Evolutionary conservation across 2,113 vertebrate genomes (phyloP).

Genomic region (Loxodonta africana): DNA sequence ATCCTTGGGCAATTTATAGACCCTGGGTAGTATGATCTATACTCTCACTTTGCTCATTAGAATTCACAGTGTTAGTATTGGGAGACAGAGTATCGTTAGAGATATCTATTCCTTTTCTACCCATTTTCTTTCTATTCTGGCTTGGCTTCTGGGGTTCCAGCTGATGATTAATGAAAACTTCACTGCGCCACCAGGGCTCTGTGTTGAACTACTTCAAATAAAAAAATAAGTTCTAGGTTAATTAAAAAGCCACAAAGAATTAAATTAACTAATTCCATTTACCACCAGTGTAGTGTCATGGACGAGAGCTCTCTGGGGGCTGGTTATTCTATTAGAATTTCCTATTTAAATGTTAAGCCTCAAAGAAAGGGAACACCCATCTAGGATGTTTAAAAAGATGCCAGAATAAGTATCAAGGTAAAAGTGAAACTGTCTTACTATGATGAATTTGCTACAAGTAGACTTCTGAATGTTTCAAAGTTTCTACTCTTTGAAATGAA

Average conservation of each 20-base stretch:
- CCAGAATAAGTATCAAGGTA: not conserved
- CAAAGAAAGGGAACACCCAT: not conserved
- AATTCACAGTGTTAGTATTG: not conserved
- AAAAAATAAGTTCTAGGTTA: conserved; percentile 63
- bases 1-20: not conserved
- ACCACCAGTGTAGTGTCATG: conserved; percentile 4
- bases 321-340: not conserved
- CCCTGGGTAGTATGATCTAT: not conserved
- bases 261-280: conserved; percentile 64
- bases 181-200: not conserved
- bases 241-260: conserved; percentile 71
- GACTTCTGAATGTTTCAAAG: conserved; percentile 11
- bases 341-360: not conserved
- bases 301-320: not conserved
- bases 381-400: not conserved
- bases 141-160: not conserved
- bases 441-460: not conserved
- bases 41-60: not conserved
- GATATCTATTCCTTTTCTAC: not conserved
- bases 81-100: not conserved
- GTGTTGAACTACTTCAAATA: conserved; percentile 31
- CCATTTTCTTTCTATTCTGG: not conserved
- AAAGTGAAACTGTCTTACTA: not conserved
- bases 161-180: conserved; percentile 62
- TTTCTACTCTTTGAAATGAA: not conserved